Percentiles rank a stretch among this genome's conserved stretches.
These are phyloP conservation scores for Acropternis orthonyx DNA, from an alignment of 2,797 vertebrate species.

Conservation along the genomic window DNA sequence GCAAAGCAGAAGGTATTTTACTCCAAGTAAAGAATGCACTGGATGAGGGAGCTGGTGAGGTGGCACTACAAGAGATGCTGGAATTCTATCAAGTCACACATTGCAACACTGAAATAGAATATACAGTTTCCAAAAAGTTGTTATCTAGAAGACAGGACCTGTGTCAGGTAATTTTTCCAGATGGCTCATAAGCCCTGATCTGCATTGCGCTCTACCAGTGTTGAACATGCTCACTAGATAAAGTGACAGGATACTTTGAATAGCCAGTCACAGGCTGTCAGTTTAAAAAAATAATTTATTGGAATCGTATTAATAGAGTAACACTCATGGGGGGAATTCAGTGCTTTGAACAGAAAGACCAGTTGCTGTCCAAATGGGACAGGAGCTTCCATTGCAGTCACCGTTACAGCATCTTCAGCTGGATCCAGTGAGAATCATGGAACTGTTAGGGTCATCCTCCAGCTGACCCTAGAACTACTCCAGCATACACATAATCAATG, in stretches of 20 bases:
- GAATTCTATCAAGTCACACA: conserved; percentile 76
- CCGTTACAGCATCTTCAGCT: background rate
- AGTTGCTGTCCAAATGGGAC: background rate
- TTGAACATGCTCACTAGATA: background rate
- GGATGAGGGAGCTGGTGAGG: conserved; percentile 20
- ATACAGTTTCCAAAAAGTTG: conserved; percentile 47
- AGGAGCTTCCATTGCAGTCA: background rate
- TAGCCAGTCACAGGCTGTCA: background rate
- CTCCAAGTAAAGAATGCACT: conserved; percentile 76
- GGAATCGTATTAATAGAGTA: background rate
- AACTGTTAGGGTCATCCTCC: background rate
- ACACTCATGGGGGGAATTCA: background rate
- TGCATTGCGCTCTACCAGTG: background rate
- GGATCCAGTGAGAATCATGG: background rate
- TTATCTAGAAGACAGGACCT: conserved; percentile 80
- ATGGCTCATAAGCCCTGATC: background rate
- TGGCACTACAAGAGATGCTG: conserved; percentile 58
- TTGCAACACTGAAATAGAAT: conserved; percentile 20
- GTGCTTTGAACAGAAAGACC: background rate
- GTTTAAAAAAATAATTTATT: background rate
- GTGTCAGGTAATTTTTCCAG: conserved; percentile 65
- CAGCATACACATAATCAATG: background rate
- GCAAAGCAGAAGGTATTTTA: conserved; percentile 84
- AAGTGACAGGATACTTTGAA: background rate
- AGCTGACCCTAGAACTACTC: background rate